A percentile compares a stretch with the other conserved stretches of the same genome.
Conservation (phyloP, 2,113 vertebrate genomes). For the Prietella phreatophila region DNA sequence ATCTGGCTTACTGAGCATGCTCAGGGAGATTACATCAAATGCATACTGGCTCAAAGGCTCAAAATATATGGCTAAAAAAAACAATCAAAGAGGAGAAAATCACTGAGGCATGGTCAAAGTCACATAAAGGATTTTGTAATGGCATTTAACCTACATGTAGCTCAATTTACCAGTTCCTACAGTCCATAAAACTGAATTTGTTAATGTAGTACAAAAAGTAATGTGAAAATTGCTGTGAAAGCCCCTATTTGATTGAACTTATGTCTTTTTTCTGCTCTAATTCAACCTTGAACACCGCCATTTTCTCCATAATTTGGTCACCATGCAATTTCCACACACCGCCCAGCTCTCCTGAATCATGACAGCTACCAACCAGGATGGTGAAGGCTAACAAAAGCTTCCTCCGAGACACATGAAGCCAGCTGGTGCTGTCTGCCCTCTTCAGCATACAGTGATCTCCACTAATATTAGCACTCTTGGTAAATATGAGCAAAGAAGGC, state of each 20-base stretch:
- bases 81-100: conserved; percentile 21
- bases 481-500: no score
- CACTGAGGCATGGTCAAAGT: neutral
- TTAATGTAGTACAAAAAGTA: neutral
- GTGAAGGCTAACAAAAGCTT: neutral
- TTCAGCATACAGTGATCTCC: neutral
- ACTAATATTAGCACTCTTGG: no score
- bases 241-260: neutral
- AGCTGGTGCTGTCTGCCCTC: neutral
- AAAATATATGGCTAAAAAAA: neutral
- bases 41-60: neutral
- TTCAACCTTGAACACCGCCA: no score
- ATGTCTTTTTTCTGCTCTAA: neutral
- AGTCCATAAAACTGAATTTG: neutral
- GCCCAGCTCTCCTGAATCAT: neutral
- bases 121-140: neutral
- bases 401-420: neutral
- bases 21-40: neutral
- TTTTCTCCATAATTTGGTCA: neutral
- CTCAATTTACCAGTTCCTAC: neutral
- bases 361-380: neutral
- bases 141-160: neutral
- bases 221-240: neutral
- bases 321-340: neutral
- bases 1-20: neutral